phyloP scores from a whole-genome alignment of 2,113 vertebrate genomes.

The Nesospiza acunhae region DNA sequence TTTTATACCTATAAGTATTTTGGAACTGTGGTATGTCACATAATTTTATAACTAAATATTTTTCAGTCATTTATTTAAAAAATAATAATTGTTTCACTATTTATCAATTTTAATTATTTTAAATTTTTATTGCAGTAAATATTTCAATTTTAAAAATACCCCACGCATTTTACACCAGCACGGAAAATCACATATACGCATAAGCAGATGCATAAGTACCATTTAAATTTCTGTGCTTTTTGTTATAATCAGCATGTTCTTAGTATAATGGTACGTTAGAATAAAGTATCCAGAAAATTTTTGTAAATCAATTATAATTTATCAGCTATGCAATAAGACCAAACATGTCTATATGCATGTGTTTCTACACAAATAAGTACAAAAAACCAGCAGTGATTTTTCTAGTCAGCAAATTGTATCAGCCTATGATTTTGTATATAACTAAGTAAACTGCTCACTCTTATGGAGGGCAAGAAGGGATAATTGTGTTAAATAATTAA shows the following conservation, averaged over 20 bases:
- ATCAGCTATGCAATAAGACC: background rate
- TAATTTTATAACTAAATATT: background rate
- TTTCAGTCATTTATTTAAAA: background rate
- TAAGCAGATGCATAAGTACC: background rate
- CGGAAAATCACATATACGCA: background rate
- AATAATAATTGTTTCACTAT: background rate
- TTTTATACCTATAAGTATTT: background rate
- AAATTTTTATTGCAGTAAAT: background rate
- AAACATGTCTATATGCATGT: background rate
- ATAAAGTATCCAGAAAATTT: background rate
- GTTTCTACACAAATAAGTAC: background rate
- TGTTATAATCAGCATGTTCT: background rate
- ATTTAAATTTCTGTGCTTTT: background rate
- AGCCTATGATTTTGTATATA: background rate
- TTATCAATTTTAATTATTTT: background rate
- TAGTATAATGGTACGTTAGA: background rate
- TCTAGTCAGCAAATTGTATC: background rate
- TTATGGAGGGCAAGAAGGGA: background rate
- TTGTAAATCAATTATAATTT: background rate
- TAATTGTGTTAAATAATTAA: constrained; percentile 56
- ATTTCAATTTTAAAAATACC: background rate
- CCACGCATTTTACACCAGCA: background rate
- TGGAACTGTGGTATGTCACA: background rate
- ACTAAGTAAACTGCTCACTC: background rate
- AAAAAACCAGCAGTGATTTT: background rate